phyloP scores from a whole-genome alignment of 1,140 invertebrate species.

The Acyrthosiphon pisum region DNA sequence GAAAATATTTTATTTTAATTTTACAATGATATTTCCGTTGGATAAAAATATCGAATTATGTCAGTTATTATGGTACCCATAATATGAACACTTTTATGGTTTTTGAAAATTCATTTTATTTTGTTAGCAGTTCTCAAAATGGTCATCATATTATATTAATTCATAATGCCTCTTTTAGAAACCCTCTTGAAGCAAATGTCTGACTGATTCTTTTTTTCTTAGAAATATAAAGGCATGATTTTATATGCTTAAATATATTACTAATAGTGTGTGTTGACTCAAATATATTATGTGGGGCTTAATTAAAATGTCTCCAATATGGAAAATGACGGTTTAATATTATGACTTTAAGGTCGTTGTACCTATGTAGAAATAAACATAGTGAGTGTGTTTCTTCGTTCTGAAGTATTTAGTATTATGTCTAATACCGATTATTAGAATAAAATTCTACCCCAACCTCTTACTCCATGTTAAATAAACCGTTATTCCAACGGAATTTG shows the following conservation, averaged over 20 bases:
- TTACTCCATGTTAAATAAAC: slow-evolving; percentile 1
- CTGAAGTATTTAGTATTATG: background rate
- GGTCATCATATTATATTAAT: background rate
- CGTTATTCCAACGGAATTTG: slow-evolving; percentile 9
- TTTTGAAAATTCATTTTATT: background rate
- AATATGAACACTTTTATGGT: background rate
- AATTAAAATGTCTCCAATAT: background rate
- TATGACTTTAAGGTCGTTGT: background rate
- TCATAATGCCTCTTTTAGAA: background rate
- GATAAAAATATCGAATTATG: no score
- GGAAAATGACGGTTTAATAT: background rate
- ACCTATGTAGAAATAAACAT: background rate
- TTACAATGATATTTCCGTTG: background rate
- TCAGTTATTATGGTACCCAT: background rate
- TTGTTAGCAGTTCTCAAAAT: background rate
- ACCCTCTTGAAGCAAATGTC: background rate
- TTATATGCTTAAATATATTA: background rate
- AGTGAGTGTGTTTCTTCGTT: background rate
- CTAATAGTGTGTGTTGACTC: background rate
- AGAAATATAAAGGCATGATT: background rate
- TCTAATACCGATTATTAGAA: background rate
- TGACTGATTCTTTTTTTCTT: background rate
- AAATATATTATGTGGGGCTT: background rate
- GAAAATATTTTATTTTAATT: slow-evolving; percentile 3
- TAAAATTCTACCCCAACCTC: background rate